Evolutionary conservation across 2,113 vertebrate genomes (phyloP).

Genomic region (Semnopithecus entellus): DNA sequence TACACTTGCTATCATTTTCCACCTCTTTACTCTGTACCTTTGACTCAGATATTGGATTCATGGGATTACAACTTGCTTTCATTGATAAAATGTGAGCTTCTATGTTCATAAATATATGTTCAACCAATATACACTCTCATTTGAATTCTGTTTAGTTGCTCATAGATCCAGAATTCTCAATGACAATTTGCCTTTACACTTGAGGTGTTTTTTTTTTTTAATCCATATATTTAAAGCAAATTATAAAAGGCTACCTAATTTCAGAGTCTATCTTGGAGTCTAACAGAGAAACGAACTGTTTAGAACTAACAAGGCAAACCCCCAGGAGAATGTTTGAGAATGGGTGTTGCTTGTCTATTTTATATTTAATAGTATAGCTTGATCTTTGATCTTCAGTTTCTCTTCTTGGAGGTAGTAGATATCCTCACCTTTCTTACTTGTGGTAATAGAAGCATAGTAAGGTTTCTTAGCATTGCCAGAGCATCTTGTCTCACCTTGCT

Average conservation of each 20-base stretch:
- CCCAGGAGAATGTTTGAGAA: background rate
- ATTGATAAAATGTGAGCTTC: slow-evolving; percentile 47
- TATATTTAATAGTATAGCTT: background rate
- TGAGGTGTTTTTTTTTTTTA: background rate
- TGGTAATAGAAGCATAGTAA: background rate
- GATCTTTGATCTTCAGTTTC: background rate
- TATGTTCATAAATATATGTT: background rate
- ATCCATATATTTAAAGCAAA: slow-evolving; percentile 1
- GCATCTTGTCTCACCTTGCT: background rate
- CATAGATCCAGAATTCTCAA: slow-evolving; percentile 3
- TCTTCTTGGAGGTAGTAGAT: background rate
- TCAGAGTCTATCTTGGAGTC: slow-evolving; percentile 33
- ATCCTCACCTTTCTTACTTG: background rate
- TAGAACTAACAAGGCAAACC: slow-evolving; percentile 12
- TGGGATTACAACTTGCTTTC: slow-evolving; percentile 27
- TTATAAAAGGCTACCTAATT: background rate
- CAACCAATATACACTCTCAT: background rate
- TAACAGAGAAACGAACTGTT: background rate
- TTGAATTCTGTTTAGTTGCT: slow-evolving; percentile 21
- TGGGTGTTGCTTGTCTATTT: background rate
- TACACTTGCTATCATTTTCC: slow-evolving; percentile 37
- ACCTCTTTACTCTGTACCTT: slow-evolving; percentile 53
- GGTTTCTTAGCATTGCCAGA: background rate
- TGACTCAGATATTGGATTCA: slow-evolving; percentile 40
- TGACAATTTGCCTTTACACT: slow-evolving; percentile 26